Evolutionary conservation across 2,797 vertebrate species (phyloP), one percentile per base, ranked within the genome.

Genomic region (Schizopygopsis malacanthus): DNA sequence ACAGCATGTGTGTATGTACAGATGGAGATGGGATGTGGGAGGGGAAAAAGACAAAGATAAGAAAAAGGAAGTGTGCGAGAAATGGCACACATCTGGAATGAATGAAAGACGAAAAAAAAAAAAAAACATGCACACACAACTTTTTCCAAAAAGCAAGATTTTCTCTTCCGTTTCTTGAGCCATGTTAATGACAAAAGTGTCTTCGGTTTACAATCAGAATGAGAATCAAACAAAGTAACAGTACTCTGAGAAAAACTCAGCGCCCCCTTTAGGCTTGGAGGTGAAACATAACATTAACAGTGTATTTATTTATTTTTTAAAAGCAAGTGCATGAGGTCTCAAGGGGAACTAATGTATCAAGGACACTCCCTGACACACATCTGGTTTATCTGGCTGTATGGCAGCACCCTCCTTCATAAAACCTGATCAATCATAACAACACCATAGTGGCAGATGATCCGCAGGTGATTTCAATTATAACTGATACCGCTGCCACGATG

Each of bases 381-480:
- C 89, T 93, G 93, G 89, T 92, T 91, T 89, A 82, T 93, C 92
- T 92, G 89, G 87, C 88, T 81, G 72, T 7, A 65, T 45, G 84
- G 87, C 90, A 85, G 88, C 84, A 91, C 73, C 47, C 81, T 22
- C 16, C 79, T 82, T 86, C 79, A 82, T 81, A 85, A 70, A 77
- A 33, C 54, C 59, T 67, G 72, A 86, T 86, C 37, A 47, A 76
- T 86, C 72, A 77, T 63, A 20, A 43, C 33, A 81, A 39, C 43
- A 81, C 61, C 59, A 20, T 18, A 20, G 41, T 70, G 79, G 70
- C 61, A 52, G 72, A 82, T 16, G 41, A 85, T 56, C 37, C n/a
- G 18, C 85, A 77, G 59, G 25, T 6, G 50, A 82, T 81, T 77
- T 59, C 79, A 85, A 85, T 85, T 81, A 85, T 18, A 76, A 47